phyloP scores from a whole-genome alignment of 1,140 invertebrate species.

The Campoletis sonorensis region DNA sequence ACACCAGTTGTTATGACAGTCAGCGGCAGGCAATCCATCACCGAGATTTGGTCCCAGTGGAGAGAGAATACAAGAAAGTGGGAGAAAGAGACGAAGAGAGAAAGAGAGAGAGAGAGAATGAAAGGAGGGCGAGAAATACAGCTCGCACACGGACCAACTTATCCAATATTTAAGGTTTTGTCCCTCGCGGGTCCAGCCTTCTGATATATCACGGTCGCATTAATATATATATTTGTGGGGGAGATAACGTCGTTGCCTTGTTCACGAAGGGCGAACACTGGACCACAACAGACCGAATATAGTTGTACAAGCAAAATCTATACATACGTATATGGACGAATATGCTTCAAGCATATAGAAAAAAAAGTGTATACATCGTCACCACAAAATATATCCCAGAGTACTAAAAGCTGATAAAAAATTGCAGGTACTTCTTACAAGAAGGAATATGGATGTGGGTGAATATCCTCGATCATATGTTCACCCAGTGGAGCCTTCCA shows the following conservation, averaged over 20 bases:
- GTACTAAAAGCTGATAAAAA: no score
- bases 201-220: constrained; percentile 76
- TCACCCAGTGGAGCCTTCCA: no score
- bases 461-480: no score
- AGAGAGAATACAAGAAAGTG: constrained; percentile 51
- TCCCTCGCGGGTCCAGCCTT: constrained; percentile 70
- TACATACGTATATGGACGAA: background rate
- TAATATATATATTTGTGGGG: constrained; percentile 78
- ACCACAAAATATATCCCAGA: no score
- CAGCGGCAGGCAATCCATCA: constrained; percentile 74
- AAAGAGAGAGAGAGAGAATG: no score
- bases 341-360: background rate
- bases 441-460: no score
- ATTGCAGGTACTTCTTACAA: no score
- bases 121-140: background rate
- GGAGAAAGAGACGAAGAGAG: background rate
- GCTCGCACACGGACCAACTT: constrained; percentile 68
- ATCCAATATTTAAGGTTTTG: constrained; percentile 78
- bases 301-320: background rate
- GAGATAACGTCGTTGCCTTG: constrained; percentile 70
- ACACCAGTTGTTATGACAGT: constrained; percentile 76
- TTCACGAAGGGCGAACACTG: constrained; percentile 4
- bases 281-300: background rate
- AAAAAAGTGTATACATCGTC: no score
- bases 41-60: constrained; percentile 73